phyloP scores from a whole-genome alignment of 2,113 vertebrate species.

The Pangasianodon hypophthalmus region DNA sequence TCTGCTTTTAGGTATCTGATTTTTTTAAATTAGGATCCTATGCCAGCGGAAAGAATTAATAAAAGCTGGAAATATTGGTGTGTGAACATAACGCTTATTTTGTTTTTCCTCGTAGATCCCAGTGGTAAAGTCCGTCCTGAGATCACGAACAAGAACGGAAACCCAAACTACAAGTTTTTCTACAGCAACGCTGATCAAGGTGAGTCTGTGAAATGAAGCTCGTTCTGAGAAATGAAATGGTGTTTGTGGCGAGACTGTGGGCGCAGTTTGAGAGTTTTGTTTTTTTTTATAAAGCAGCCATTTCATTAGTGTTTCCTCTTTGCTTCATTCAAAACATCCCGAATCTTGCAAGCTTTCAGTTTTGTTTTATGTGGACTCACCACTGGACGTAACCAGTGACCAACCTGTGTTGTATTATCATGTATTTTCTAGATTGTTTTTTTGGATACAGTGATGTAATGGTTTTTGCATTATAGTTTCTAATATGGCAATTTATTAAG shows the following conservation, averaged over 20 bases:
- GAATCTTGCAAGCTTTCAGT: not conserved
- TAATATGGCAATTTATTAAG: too few relatives aligned
- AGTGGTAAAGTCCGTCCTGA: conserved; percentile 90
- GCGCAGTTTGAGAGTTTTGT: not conserved
- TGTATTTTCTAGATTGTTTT: not conserved
- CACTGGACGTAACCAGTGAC: not conserved
- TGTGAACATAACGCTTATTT: not conserved
- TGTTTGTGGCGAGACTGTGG: not conserved
- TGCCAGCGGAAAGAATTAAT: not conserved
- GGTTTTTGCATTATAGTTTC: not conserved
- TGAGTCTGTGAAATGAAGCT: conserved; percentile 58
- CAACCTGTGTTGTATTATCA: not conserved
- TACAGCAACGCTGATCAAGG: conserved; percentile 95
- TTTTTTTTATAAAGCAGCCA: not conserved
- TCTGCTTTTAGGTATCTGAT: too few relatives aligned
- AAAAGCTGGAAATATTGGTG: not conserved
- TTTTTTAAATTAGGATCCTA: not conserved
- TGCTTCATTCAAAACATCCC: not conserved
- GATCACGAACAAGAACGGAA: conserved; percentile 91
- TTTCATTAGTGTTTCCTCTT: not conserved
- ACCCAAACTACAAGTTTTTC: conserved; percentile 98
- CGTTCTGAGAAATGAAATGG: not conserved
- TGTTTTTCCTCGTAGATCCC: conserved; percentile 78
- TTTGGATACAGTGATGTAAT: not conserved
- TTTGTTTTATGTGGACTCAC: not conserved